phyloP scores from a whole-genome alignment of 2,888 invertebrate genomes.

The Linyphia triangularis region DNA sequence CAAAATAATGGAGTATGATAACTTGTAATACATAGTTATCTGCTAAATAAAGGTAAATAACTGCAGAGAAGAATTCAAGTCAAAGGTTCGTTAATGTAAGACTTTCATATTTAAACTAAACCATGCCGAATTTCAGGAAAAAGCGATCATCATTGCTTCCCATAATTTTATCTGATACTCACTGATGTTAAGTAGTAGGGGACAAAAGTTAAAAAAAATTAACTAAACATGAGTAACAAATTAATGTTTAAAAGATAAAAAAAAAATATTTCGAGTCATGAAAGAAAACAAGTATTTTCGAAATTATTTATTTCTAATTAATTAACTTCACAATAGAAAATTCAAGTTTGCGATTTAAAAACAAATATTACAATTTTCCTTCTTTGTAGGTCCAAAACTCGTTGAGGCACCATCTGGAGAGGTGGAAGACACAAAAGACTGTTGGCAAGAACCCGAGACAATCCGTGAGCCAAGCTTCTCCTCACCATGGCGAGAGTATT shows the following conservation, averaged over 20 bases:
- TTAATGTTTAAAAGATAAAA: not conserved
- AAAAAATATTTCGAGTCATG: not conserved
- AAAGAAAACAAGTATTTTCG: not conserved
- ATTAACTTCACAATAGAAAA: not conserved
- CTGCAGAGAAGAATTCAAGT: too few relatives aligned
- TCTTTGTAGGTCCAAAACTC: constrained; percentile 84
- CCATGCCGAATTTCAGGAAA: too few relatives aligned
- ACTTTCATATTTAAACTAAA: too few relatives aligned
- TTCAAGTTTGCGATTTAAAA: not conserved
- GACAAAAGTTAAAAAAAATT: not conserved
- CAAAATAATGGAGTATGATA: too few relatives aligned
- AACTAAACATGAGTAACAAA: not conserved
- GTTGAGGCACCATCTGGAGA: constrained; percentile 88
- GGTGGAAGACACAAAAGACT: constrained; percentile 84
- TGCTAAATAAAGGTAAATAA: too few relatives aligned
- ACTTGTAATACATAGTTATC: too few relatives aligned
- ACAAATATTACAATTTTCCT: not conserved
- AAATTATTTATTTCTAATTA: not conserved
- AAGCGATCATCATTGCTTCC: too few relatives aligned
- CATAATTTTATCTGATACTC: too few relatives aligned
- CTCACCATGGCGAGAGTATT: constrained; percentile 68
- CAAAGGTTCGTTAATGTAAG: too few relatives aligned
- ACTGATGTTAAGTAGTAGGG: too few relatives aligned
- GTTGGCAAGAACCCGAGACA: constrained; percentile 69
- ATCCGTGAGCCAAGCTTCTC: constrained; percentile 58